Percentiles rank a stretch among this genome's conserved stretches.
Evolutionary conservation across 2,797 vertebrate genomes (phyloP).

Genomic region (Telmatherina bonti): DNA sequence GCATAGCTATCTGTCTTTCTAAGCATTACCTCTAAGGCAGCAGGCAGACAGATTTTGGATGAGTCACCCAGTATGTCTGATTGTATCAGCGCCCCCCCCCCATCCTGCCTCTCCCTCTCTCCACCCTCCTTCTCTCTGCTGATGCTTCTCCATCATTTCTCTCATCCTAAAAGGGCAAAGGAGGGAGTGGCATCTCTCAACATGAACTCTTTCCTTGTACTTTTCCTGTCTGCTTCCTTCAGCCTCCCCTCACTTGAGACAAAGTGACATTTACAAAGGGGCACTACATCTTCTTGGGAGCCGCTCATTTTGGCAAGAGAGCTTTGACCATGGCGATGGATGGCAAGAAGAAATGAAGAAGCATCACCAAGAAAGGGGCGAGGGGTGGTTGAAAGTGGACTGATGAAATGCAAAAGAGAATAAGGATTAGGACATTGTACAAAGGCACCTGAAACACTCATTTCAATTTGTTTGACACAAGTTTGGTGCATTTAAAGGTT

Average conservation of each 20-base stretch:
- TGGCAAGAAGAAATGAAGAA: constrained; percentile 23
- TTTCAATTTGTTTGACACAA: constrained; percentile 1
- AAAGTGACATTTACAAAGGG: constrained; percentile 79
- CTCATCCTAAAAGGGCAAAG: constrained; percentile 66
- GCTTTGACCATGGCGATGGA: constrained; percentile 40
- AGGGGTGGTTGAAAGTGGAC: constrained; percentile 35
- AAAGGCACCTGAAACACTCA: not conserved
- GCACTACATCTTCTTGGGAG: constrained; percentile 61
- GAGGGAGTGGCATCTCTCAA: constrained; percentile 63
- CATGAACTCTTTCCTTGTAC: constrained; percentile 60
- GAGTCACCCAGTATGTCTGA: constrained; percentile 71
- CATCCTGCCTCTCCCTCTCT: constrained; percentile 8
- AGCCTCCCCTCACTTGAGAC: constrained; percentile 60
- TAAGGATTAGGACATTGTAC: constrained; percentile 8
- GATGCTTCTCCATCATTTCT: constrained; percentile 40
- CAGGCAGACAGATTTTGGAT: constrained; percentile 71
- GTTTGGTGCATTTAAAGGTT: not conserved
- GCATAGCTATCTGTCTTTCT: constrained; percentile 55
- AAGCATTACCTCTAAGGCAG: constrained; percentile 64
- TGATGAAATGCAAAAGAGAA: constrained; percentile 38
- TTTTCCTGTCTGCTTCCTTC: constrained; percentile 45
- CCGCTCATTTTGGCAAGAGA: constrained; percentile 57
- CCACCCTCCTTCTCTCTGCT: constrained; percentile 7
- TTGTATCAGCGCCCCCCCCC: constrained; percentile 60
- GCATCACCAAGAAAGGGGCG: constrained; percentile 27